Percentiles rank a stretch among this genome's conserved stretches.
These are phyloP conservation scores for Zaprionus camerounensis DNA, from an alignment of 1,140 invertebrate species.

Conservation along the genomic window DNA sequence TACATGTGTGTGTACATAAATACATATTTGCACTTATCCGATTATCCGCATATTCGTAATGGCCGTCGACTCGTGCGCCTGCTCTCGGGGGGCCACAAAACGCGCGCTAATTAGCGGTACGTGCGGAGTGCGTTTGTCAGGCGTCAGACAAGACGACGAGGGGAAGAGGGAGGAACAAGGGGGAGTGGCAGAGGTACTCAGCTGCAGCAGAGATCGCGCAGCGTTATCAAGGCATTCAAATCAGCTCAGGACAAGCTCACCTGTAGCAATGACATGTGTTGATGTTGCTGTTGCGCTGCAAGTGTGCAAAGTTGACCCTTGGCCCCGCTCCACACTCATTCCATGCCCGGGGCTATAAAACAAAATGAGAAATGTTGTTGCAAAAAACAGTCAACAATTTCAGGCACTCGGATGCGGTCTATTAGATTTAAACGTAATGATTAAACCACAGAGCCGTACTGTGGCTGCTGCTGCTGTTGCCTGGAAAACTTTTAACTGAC, in stretches of 20 bases:
- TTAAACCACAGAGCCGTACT: slow-evolving; percentile 53
- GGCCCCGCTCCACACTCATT: slow-evolving; percentile 20
- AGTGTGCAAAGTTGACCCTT: slow-evolving; percentile 58
- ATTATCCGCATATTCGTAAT: slow-evolving; percentile 19
- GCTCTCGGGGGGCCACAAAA: slow-evolving; percentile 54
- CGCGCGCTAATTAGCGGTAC: slow-evolving; percentile 75
- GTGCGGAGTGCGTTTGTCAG: slow-evolving; percentile 77
- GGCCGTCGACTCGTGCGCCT: slow-evolving; percentile 38
- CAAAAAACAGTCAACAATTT: slow-evolving; percentile 55
- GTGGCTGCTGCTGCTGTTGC: slow-evolving; percentile 24
- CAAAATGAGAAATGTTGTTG: slow-evolving; percentile 81
- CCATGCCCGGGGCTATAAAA: slow-evolving; percentile 62
- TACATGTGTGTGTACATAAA: not conserved
- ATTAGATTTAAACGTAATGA: slow-evolving; percentile 80
- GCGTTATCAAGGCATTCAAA: slow-evolving; percentile 71
- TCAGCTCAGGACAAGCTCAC: slow-evolving; percentile 65
- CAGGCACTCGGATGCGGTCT: slow-evolving; percentile 45
- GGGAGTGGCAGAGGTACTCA: slow-evolving; percentile 24
- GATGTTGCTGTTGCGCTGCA: slow-evolving; percentile 34
- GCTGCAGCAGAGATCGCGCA: slow-evolving; percentile 35
- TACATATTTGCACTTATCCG: not conserved
- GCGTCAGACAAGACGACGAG: slow-evolving; percentile 11
- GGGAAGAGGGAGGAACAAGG: not conserved
- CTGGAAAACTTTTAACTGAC: slow-evolving; percentile 59
- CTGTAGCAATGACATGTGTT: slow-evolving; percentile 79